phyloP scores from a whole-genome alignment of 2,797 vertebrate species.

The Cryptoprocta ferox region DNA sequence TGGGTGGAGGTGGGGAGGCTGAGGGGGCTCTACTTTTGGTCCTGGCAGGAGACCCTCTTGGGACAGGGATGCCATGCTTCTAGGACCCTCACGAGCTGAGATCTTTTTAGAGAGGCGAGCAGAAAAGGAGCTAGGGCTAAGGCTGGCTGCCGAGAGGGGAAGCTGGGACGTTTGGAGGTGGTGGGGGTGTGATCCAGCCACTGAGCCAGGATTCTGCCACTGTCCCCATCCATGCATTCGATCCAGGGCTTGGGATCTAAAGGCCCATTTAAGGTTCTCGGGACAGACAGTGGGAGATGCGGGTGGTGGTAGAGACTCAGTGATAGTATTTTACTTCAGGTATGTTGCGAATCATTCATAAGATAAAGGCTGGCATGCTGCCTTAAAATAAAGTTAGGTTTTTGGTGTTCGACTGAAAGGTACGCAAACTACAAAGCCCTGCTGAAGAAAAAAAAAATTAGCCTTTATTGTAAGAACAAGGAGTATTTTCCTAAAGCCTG shows the following conservation, averaged over 20 bases:
- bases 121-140: not conserved
- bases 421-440: not conserved
- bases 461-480: conserved; percentile 63
- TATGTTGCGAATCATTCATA: conserved; percentile 50
- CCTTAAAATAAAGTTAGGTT: conserved; percentile 17
- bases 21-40: not conserved
- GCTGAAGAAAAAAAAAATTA: not conserved
- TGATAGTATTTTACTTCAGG: not conserved
- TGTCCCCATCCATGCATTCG: not conserved
- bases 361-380: conserved; percentile 35
- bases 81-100: not conserved
- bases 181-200: not conserved
- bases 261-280: conserved; percentile 38
- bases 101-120: not conserved
- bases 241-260: conserved; percentile 15
- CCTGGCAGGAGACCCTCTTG: not conserved
- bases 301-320: not conserved
- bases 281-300: not conserved
- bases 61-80: not conserved
- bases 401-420: conserved; percentile 27
- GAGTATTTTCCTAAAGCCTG: conserved; percentile 25
- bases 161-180: not conserved
- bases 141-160: not conserved
- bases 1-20: not conserved
- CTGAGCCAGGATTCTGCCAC: not conserved